A percentile compares a stretch with the other conserved stretches of the same genome.
Evolutionary conservation across 2,797 vertebrate species (phyloP).

Genomic region (Emys orbicularis): DNA sequence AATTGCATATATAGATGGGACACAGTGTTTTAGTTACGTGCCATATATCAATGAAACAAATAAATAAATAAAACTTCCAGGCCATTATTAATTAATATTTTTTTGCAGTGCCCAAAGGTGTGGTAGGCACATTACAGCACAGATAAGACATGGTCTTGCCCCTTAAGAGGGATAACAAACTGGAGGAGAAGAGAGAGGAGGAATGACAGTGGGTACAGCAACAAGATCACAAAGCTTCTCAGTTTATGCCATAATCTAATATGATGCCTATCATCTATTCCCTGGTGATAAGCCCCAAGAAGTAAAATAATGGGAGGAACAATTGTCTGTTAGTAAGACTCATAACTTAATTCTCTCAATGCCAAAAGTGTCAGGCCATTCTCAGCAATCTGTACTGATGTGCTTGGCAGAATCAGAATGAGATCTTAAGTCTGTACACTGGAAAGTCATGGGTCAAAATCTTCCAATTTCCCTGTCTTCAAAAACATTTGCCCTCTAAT

Average conservation of each 20-base stretch:
- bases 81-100: constrained; percentile 24
- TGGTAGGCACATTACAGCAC: background rate
- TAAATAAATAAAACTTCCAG: background rate
- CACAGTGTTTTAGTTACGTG: constrained; percentile 2
- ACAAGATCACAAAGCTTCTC: background rate
- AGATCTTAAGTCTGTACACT: background rate
- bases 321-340: background rate
- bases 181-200: background rate
- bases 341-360: background rate
- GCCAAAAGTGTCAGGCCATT: background rate
- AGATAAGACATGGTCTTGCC: background rate
- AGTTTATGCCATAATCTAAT: background rate
- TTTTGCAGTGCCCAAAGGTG: constrained; percentile 8
- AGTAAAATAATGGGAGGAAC: background rate
- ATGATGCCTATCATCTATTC: background rate
- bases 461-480: background rate
- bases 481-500: background rate
- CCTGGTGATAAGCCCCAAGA: background rate
- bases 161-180: background rate
- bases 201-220: background rate
- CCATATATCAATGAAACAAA: background rate
- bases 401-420: background rate
- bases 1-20: background rate
- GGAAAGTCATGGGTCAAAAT: background rate
- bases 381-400: background rate